Evolutionary conservation across 1,140 invertebrate species (phyloP).

Genomic region (Calliphora vicina): DNA sequence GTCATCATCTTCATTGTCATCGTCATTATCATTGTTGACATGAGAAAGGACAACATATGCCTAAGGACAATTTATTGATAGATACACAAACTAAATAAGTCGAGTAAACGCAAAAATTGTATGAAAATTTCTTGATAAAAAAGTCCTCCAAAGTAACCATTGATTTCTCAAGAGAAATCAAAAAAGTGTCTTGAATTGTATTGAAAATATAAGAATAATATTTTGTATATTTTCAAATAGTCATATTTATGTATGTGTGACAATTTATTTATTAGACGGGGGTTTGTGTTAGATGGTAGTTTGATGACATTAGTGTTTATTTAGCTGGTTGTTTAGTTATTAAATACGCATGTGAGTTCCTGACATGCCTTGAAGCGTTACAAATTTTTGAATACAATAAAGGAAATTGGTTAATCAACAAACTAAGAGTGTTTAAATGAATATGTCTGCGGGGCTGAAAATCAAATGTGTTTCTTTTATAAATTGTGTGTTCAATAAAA

Average conservation of each 20-base stretch:
- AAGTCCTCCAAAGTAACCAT: not conserved
- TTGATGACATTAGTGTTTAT: not conserved
- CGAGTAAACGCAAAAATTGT: not conserved
- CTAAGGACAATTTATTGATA: constrained; percentile 1
- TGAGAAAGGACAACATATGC: constrained; percentile 9
- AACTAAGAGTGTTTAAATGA: not conserved
- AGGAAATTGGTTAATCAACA: not conserved
- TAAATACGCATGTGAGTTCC: not conserved
- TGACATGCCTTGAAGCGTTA: not conserved
- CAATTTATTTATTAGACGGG: not conserved
- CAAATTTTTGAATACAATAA: not conserved
- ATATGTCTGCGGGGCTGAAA: not conserved
- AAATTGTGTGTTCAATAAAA: too few species aligned
- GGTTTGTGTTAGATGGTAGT: too few species aligned
- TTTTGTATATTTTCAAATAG: not conserved
- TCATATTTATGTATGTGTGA: not conserved
- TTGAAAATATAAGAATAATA: not conserved
- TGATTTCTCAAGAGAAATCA: constrained; percentile 10
- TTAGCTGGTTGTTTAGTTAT: not conserved
- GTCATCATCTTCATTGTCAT: not conserved
- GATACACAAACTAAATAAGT: not conserved
- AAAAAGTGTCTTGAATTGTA: constrained; percentile 5
- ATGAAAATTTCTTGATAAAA: not conserved
- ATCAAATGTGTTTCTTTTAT: too few species aligned
- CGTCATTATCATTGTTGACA: not conserved